Percentiles rank a stretch among this genome's conserved stretches.
These are phyloP conservation scores for Emydocephalus ijimae DNA, from an alignment of 2,113 vertebrate species.

Conservation along the genomic window DNA sequence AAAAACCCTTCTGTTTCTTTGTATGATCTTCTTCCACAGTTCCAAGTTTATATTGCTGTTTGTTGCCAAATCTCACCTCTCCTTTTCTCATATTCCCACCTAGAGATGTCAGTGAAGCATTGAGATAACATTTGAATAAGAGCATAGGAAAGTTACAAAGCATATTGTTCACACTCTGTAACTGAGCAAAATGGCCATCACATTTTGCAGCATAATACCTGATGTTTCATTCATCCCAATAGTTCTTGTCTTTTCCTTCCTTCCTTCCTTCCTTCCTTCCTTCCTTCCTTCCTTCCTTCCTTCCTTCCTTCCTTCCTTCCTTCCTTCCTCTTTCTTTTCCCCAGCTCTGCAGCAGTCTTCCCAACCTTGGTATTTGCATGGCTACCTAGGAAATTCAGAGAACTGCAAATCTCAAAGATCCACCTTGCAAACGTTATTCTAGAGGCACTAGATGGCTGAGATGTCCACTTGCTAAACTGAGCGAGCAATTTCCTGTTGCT, in stretches of 20 bases:
- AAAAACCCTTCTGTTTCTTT: background rate
- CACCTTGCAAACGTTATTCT: background rate
- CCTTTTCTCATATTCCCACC: background rate
- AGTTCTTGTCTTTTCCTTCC: background rate
- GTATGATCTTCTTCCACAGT: background rate
- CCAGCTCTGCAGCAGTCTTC: background rate
- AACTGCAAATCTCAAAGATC: background rate
- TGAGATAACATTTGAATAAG: background rate
- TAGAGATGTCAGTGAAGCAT: background rate
- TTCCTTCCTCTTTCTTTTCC: background rate
- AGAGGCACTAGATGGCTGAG: background rate
- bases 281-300: too few relatives aligned
- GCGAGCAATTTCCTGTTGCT: constrained; percentile 21
- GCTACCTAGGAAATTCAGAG: background rate
- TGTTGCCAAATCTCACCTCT: background rate
- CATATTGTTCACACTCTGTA: background rate
- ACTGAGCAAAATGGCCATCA: background rate
- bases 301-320: too few relatives aligned
- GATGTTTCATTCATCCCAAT: background rate
- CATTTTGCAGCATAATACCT: background rate
- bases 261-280: background rate
- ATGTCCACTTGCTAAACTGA: background rate
- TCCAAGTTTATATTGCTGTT: background rate
- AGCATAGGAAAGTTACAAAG: background rate
- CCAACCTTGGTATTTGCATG: background rate